A percentile compares a stretch with the other conserved stretches of the same genome.
phyloP scores from a whole-genome alignment of 2,797 vertebrate genomes.

The Tachyglossus aculeatus region DNA sequence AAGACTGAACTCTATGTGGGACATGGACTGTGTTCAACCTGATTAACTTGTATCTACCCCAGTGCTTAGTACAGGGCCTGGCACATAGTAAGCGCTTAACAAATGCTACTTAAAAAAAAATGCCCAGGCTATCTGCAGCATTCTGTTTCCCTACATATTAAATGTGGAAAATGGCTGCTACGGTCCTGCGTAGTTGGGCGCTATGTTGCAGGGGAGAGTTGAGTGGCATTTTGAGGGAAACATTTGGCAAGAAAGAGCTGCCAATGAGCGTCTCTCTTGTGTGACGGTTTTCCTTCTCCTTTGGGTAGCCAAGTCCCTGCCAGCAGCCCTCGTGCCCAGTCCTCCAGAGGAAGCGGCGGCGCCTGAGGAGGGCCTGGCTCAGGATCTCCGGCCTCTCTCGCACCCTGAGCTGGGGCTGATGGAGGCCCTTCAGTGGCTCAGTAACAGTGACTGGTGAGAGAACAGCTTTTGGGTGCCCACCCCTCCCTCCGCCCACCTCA shows the following conservation, averaged over 20 bases:
- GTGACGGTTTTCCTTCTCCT: not conserved
- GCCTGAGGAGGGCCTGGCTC: not conserved
- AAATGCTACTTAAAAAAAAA: too few relatives aligned
- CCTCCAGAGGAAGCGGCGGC: constrained; percentile 39
- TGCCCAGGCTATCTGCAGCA: too few relatives aligned
- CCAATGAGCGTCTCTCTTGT: not conserved
- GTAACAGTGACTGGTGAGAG: constrained; percentile 73
- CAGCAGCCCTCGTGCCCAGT: constrained; percentile 12
- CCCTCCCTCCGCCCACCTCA: not conserved
- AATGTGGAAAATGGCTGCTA: too few relatives aligned
- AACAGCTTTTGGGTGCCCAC: not conserved
- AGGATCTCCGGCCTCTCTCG: constrained; percentile 45
- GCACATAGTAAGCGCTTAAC: too few relatives aligned
- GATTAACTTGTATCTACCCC: too few relatives aligned
- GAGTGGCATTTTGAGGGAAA: too few relatives aligned
- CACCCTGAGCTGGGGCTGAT: constrained; percentile 59
- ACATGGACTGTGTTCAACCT: too few relatives aligned
- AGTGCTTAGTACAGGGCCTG: too few relatives aligned
- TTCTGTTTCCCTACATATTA: too few relatives aligned
- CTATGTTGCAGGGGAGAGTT: too few relatives aligned
- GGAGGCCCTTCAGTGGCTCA: constrained; percentile 50
- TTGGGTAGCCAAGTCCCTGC: constrained; percentile 57
- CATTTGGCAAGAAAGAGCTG: not conserved
- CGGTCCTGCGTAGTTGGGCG: too few relatives aligned
- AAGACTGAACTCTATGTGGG: too few relatives aligned